phyloP scores from a whole-genome alignment of 2,797 vertebrate genomes.

The Melanotaenia pygmaea region DNA sequence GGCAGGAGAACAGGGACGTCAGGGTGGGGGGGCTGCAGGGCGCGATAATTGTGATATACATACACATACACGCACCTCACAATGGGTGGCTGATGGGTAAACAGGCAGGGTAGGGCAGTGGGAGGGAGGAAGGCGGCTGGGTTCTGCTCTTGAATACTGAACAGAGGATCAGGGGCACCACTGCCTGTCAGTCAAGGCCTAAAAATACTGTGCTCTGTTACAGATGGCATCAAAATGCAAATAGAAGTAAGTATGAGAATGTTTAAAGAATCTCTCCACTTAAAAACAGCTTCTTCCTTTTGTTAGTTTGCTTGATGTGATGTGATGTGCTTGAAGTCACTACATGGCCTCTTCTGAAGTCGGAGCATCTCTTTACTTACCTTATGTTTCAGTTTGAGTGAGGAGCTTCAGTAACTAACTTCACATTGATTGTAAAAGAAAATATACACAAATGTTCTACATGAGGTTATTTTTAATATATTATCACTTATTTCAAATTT shows the following conservation, averaged over 20 bases:
- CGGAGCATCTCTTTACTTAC: conserved; percentile 4
- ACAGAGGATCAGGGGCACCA: conserved; percentile 75
- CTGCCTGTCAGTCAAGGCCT: conserved; percentile 65
- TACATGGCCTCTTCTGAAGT: background rate
- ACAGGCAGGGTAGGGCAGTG: conserved; percentile 72
- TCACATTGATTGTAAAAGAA: background rate
- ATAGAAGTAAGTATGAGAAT: conserved; percentile 44
- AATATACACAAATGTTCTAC: background rate
- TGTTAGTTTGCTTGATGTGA: background rate
- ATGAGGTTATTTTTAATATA: background rate
- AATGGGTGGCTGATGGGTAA: conserved; percentile 79
- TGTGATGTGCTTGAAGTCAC: too few relatives aligned
- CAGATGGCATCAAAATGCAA: conserved; percentile 60
- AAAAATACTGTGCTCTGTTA: conserved; percentile 58
- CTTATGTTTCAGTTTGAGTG: conserved; percentile 20
- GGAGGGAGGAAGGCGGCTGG: conserved; percentile 60
- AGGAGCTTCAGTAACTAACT: conserved; percentile 3
- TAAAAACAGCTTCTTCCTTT: conserved; percentile 11
- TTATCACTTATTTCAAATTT: background rate
- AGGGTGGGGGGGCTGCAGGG: conserved; percentile 59
- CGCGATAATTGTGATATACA: conserved; percentile 80
- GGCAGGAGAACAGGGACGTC: conserved; percentile 53
- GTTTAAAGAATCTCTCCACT: conserved; percentile 32
- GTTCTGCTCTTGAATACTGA: conserved; percentile 80
- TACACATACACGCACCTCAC: conserved; percentile 75